Conservation (phyloP, 2,113 vertebrate species). For the Rhegmatorhina hoffmannsi region DNA sequence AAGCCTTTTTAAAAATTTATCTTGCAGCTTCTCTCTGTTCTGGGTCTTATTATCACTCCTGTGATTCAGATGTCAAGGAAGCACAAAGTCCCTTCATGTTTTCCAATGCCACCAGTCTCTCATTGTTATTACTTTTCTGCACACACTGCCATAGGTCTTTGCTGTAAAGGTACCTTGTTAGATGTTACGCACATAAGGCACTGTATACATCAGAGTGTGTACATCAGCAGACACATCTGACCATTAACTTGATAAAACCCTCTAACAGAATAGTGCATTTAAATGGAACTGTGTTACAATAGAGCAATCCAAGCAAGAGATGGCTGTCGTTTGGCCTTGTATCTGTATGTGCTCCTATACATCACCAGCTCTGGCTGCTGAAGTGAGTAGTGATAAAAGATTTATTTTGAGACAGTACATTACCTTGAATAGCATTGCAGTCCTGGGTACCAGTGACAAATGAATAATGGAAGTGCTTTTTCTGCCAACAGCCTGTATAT, state of each 20-base stretch:
- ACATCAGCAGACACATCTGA: not conserved
- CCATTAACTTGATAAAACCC: not conserved
- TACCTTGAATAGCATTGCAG: constrained; percentile 58
- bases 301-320: not conserved
- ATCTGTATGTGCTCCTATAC: not conserved
- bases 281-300: not conserved
- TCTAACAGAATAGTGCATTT: not conserved
- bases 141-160: not conserved
- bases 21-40: not conserved
- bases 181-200: not conserved
- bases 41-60: not conserved
- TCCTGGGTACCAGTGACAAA: constrained; percentile 31
- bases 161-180: not conserved
- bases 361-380: constrained; percentile 1
- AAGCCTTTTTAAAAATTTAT: not conserved
- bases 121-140: not conserved
- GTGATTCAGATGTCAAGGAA: not conserved
- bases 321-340: not conserved
- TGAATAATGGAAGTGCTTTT: constrained; percentile 48
- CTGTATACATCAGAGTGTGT: not conserved
- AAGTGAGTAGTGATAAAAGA: constrained; percentile 41
- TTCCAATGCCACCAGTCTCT: not conserved
- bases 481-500: constrained; percentile 25
- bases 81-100: not conserved
- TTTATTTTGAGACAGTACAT: constrained; percentile 53